Evolutionary conservation across 2,797 vertebrate species (phyloP), one percentile per base, ranked within the genome.

Genomic region (Tragopan temminckii): DNA sequence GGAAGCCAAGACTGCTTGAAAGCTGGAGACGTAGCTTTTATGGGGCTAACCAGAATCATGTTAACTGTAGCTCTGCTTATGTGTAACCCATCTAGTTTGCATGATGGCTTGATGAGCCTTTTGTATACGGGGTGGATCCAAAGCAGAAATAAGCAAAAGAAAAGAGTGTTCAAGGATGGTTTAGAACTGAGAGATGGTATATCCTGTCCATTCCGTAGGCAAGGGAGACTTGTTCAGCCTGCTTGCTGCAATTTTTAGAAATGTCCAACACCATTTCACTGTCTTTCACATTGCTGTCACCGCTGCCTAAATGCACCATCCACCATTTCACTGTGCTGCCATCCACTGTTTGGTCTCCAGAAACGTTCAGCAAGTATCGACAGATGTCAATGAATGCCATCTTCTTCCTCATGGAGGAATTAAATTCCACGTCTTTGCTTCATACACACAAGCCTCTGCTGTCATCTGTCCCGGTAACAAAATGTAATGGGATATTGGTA

Each of bases 131-230:
- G 86, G 86, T 76, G 90, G 84, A 85, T 93, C 69, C 59, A 89
- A 46, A 15, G 46, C 42, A 78, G 81, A 90, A 92, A 80, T 66
- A 90, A 92, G 76, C 79, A 92, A 92, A 95, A 92, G 76, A 80
- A 88, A 94, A 95, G 15, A 45, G 42, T 89, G n/a, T 53, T 88
- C 35, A 76, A 52, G 0, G 3, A 74, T 61, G 25, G 38, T 13
- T 71, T 69, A 80, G 71, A 87, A 80, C 46, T 1, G 4, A 79
- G 81, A 71, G 68, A 27, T 66, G 53, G 53, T 64, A 66, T 46
- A 42, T 80, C 70, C 52, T 61, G 61, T 79, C 69, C 68, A 70
- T 85, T 70, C 71, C 68, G 40, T 85, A 75, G 68, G 68, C 48
- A 59, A 80, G 76, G 81, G 64, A 78, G 90, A 89, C 88, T 45